phyloP scores from a whole-genome alignment of 2,888 invertebrate genomes.

The Onchidella celtica region DNA sequence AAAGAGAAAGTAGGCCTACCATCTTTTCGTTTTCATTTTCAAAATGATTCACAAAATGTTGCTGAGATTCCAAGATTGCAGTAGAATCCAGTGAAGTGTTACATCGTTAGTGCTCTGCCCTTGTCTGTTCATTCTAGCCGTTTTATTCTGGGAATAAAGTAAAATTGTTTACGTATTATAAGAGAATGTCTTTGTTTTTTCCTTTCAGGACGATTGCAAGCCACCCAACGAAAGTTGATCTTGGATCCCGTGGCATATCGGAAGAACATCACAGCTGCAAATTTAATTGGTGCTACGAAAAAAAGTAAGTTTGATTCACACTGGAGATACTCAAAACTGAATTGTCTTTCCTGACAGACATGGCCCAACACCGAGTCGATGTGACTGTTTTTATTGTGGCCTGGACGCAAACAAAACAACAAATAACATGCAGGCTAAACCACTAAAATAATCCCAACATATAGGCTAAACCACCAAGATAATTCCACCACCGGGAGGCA shows the following conservation, averaged over 20 bases:
- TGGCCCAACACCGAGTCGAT: not conserved
- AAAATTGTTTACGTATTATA: no score
- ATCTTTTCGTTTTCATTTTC: not conserved
- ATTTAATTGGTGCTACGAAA: conserved; percentile 60
- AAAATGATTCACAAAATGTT: no score
- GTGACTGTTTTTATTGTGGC: not conserved
- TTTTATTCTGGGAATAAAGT: no score
- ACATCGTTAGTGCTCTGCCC: no score
- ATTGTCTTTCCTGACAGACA: not conserved
- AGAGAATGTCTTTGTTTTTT: no score
- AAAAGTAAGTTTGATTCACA: conserved; percentile 57
- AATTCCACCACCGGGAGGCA: no score
- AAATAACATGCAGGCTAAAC: not conserved
- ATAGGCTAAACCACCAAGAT: no score
- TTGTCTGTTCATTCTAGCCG: no score
- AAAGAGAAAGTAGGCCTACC: no score
- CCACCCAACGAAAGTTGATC: conserved; percentile 44
- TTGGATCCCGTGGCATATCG: conserved; percentile 55
- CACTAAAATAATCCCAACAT: no score
- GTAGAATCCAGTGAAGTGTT: no score
- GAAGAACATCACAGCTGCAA: conserved; percentile 56
- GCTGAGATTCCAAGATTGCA: no score
- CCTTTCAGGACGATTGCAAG: conserved; percentile 37
- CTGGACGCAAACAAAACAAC: not conserved
- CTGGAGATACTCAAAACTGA: not conserved